Conservation (phyloP, 2,113 vertebrate genomes). For the Fregata magnificens region DNA sequence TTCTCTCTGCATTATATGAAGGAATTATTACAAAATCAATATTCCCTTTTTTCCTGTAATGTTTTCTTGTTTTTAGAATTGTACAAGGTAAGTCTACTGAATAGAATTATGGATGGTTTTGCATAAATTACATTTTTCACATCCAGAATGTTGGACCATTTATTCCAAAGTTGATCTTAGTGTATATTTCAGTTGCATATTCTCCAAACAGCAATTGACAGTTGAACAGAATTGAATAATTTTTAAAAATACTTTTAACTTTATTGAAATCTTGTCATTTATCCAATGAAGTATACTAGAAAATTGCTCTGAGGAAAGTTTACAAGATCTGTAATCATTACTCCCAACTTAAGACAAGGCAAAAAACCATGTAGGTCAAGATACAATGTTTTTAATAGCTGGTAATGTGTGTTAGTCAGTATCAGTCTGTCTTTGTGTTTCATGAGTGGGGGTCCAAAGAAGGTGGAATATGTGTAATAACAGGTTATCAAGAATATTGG, state of each 20-base stretch:
- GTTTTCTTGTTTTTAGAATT: slow-evolving; percentile 54
- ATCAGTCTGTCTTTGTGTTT: not conserved
- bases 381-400: not conserved
- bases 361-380: not conserved
- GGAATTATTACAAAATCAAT: slow-evolving; percentile 69
- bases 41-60: slow-evolving; percentile 45
- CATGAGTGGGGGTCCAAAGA: not conserved
- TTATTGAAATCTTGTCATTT: not conserved
- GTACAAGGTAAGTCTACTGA: slow-evolving; percentile 64
- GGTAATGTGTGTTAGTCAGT: not conserved
- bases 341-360: not conserved
- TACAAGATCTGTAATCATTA: not conserved
- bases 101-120: slow-evolving; percentile 54
- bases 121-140: slow-evolving; percentile 68
- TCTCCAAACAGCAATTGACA: not conserved
- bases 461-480: not conserved
- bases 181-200: not conserved
- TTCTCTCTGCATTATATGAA: slow-evolving; percentile 10
- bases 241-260: not conserved
- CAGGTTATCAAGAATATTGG: not conserved
- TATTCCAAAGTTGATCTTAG: slow-evolving; percentile 13
- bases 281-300: not conserved
- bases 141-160: not conserved
- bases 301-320: not conserved
- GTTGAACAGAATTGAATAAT: not conserved